Evolutionary conservation across 2,888 invertebrate genomes (phyloP), one percentile per base, ranked within the genome.

Genomic region (Eristalis arbustorum): DNA sequence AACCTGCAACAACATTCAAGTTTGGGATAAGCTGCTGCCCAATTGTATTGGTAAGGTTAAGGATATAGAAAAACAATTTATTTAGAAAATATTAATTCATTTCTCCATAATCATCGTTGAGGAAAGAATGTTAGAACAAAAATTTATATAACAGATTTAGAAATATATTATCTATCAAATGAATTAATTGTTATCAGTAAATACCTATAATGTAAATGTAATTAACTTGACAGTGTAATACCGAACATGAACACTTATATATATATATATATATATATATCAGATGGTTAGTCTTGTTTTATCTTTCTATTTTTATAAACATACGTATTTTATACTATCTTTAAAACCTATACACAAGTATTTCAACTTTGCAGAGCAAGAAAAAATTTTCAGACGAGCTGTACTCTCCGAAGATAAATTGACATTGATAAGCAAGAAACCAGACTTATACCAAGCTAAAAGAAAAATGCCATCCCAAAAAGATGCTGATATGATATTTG

Each of bases 1-100:
- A 88, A 94, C 94, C 91, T 96, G 96, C 92, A 94, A 94, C 79
- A 94, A 94, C 76, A 94, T 95, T 88, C 94, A 95, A 89, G 93
- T 94, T 89, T 96, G 96, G 96, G 95, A 95, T 91, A 93, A 93
- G 88, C 93, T 94, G 77, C 92, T 94, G 89, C 95, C 96, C 83
- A 93, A 94, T 89, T 96, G 96, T 92, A 92, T 95, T 90, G 95
- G 95, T 96, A 93, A 95, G 95, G 34, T 93, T 49, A 49, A 18
- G 8, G 18, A 49, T 18, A 6, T 18, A 18, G 2, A 6, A 49
- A 49, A 18, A 18, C 18, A 18, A 49, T 49, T 49, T 49, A 49
- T 49, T 49, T 49, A n/a, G 18, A 18, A 49, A 18, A 49, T 18
- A 49, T 18, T 49, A n/a, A 67, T 66, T 66, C 80, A 84, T 84